A percentile compares a stretch with the other conserved stretches of the same genome.
These are phyloP conservation scores for Carassius carassius DNA, from an alignment of 2,113 vertebrate genomes.

Conservation along the genomic window DNA sequence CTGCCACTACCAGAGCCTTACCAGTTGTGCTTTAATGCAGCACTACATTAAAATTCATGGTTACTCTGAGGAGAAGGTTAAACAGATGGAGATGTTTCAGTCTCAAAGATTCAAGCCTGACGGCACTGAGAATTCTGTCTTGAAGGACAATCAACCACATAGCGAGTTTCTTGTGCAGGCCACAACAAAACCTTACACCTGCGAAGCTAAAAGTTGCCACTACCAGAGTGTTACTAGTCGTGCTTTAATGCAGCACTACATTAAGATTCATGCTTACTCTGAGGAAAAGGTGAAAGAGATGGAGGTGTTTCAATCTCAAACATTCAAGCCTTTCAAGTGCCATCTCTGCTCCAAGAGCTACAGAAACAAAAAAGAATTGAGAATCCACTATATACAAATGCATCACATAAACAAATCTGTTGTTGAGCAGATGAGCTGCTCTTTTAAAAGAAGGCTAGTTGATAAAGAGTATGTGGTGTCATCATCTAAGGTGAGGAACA, in stretches of 20 bases:
- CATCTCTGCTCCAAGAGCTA: constrained; percentile 90
- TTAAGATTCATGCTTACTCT: constrained; percentile 83
- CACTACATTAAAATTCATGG: constrained; percentile 90
- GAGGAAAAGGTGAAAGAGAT: constrained; percentile 83
- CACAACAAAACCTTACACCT: constrained; percentile 87
- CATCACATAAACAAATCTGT: constrained; percentile 80
- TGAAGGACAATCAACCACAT: constrained; percentile 49
- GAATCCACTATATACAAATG: constrained; percentile 83
- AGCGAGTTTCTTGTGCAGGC: constrained; percentile 78
- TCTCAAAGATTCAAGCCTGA: constrained; percentile 82
- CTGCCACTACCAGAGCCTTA: constrained; percentile 86
- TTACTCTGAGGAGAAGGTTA: constrained; percentile 83
- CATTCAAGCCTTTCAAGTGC: constrained; percentile 89
- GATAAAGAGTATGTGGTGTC: constrained; percentile 53
- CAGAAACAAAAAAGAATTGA: constrained; percentile 85
- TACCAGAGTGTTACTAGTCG: constrained; percentile 88
- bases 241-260: constrained; percentile 89
- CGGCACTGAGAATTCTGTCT: neutral
- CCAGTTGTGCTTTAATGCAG: constrained; percentile 84
- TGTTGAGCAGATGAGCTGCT: constrained; percentile 65
- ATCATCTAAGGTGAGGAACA: constrained; percentile 53
- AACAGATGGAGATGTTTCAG: constrained; percentile 82
- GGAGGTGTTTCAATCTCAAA: constrained; percentile 83
- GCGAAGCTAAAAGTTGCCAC: constrained; percentile 82
- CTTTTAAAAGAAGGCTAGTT: constrained; percentile 33